Base-by-base conservation (phyloP, 2,113 vertebrate genomes). In the Rhinogobius similis region DNA sequence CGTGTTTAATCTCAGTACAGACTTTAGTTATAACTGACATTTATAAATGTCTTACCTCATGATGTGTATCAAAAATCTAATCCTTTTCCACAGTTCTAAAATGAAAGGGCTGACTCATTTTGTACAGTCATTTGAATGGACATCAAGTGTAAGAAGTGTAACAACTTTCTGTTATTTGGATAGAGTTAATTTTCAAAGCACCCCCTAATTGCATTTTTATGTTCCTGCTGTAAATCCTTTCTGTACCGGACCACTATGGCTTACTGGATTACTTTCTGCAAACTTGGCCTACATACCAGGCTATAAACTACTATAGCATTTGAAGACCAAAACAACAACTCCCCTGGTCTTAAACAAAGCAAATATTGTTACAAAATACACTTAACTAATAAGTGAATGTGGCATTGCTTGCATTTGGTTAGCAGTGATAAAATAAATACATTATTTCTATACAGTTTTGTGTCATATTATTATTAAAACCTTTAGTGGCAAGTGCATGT, bases 231-330 rank as follows among this genome's bases (percentile, higher is more conserved):
- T 65, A 66, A 79, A 81, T 82, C 67, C 78, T 68, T 27, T 64
- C 63, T 72, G 63, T 70, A 65, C 27, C 12, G 16, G 36, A 32
- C 43, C 65, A 74, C 69, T 72, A 74, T 72, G 70, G 72, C 67
- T 81, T 81, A 84, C 62, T 41, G 64, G 77, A 73, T 83, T 76
- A 76, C 44, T 84, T 72, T 23, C 62, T 52, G 44, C 83, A 72
- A 76, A 74, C 65, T 70, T 82, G 68, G 52, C 73, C 69, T 83
- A 78, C 73, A 82, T 86, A 85, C 79, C 74, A 78, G 12, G 32
- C 68, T 63, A 61, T 65, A 78, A 67, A 72, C 70, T 11, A 39
- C 59, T 24, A 26, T 43, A 70, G 43, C 71, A 48, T 62, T 26
- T 67, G 56, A 36, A 38, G 29, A 46, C 50, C 14, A 18, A 67